Conservation (phyloP, 1,140 invertebrate genomes). For the Pseudobourletiella spinata region DNA sequence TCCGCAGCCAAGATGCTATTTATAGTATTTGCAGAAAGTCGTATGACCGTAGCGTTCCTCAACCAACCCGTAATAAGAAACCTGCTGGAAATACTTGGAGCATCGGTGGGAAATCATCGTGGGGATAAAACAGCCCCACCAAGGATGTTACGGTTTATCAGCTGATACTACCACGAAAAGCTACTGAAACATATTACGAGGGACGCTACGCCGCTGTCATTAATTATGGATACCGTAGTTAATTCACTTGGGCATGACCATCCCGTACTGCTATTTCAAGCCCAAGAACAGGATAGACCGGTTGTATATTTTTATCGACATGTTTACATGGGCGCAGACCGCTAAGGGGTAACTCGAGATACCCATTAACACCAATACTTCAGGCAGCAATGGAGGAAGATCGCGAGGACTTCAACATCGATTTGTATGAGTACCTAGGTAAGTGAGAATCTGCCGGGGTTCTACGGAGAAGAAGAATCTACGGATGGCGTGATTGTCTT, state of each 20-base stretch:
- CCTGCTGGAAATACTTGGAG: not conserved
- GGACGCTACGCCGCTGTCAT: not conserved
- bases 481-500: not conserved
- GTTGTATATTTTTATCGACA: constrained; percentile 5
- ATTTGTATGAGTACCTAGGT: not conserved
- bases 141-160: not conserved
- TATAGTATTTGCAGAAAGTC: not conserved
- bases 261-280: constrained; percentile 1
- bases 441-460: not conserved
- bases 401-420: not conserved
- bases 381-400: constrained; percentile 1
- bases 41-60: constrained; percentile 1
- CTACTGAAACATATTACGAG: not conserved
- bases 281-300: not conserved
- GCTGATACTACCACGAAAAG: not conserved
- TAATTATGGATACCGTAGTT: constrained; percentile 9
- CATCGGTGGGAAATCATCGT: not conserved
- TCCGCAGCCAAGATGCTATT: not conserved
- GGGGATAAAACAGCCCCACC: not conserved
- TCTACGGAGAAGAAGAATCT: too few species aligned
- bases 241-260: not conserved
- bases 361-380: too few species aligned
- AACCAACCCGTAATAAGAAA: not conserved
- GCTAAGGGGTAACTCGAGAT: not conserved
- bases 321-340: not conserved